phyloP scores from a whole-genome alignment of 1,140 invertebrate species.

The Drosophila tsacasi region DNA sequence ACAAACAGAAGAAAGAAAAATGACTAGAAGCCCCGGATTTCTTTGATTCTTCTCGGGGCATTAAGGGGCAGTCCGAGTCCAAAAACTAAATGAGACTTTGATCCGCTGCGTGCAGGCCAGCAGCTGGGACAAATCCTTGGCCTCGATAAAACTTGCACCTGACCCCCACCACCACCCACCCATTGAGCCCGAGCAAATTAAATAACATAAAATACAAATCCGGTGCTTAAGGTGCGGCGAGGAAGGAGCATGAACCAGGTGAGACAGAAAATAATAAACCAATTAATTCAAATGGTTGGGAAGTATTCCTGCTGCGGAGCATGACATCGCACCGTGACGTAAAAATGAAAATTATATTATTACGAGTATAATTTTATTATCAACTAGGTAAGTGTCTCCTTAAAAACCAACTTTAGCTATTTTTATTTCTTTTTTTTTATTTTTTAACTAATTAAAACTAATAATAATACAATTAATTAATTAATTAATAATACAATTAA shows the following conservation, averaged over 20 bases:
- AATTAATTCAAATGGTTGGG: conserved; percentile 71
- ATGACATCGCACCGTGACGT: conserved; percentile 5
- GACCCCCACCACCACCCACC: not conserved
- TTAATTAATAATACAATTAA: too few relatives aligned
- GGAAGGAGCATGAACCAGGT: conserved; percentile 28
- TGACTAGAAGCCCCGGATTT: conserved; percentile 39
- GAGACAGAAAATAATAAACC: conserved; percentile 69
- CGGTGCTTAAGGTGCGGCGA: conserved; percentile 32
- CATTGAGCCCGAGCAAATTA: conserved; percentile 52
- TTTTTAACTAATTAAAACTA: too few relatives aligned
- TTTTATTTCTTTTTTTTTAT: not conserved
- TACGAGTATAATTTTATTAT: not conserved
- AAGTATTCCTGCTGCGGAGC: not conserved
- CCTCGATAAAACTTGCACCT: conserved; percentile 30
- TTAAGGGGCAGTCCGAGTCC: conserved; percentile 25
- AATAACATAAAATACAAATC: conserved; percentile 78
- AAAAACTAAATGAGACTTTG: conserved; percentile 70
- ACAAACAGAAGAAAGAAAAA: conserved; percentile 21
- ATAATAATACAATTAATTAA: too few relatives aligned
- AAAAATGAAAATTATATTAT: not conserved
- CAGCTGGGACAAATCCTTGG: conserved; percentile 61
- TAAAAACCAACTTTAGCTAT: not conserved
- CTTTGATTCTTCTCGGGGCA: conserved; percentile 12
- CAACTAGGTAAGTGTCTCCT: not conserved
- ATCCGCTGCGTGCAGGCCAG: conserved; percentile 56